Evolutionary conservation across 1,140 invertebrate genomes (phyloP).

Genomic region (Ridgeia piscesae): DNA sequence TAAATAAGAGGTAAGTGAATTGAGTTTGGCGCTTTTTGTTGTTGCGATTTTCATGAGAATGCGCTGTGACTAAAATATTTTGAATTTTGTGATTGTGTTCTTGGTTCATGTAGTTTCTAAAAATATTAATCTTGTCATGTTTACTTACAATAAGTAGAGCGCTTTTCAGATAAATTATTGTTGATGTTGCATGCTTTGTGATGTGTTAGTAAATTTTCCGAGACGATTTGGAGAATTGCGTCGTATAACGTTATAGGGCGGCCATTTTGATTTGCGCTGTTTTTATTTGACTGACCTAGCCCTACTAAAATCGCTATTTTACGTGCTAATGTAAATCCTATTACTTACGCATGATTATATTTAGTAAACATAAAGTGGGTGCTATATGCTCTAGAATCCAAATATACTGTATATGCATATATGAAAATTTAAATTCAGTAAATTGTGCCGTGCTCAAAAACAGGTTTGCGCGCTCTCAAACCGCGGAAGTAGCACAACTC

Average conservation of each 20-base stretch:
- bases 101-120: not conserved
- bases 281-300: not conserved
- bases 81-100: conserved; percentile 1
- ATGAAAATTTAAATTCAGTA: not conserved
- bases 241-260: not conserved
- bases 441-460: not conserved
- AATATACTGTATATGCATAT: not conserved
- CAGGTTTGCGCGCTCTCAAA: not conserved
- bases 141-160: not conserved
- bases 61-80: not conserved
- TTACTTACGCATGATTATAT: not conserved
- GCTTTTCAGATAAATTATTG: not conserved
- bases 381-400: not conserved
- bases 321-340: not conserved
- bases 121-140: not conserved
- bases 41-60: not conserved
- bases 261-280: conserved; percentile 4
- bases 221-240: not conserved
- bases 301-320: not conserved
- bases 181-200: not conserved
- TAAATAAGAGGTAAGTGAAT: not conserved
- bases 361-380: not conserved
- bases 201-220: not conserved
- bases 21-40: not conserved
- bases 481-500: conserved; percentile 3